A percentile compares a stretch with the other conserved stretches of the same genome.
Evolutionary conservation across 2,797 vertebrate species (phyloP).

Genomic region (Enteromius fasciolatus): DNA sequence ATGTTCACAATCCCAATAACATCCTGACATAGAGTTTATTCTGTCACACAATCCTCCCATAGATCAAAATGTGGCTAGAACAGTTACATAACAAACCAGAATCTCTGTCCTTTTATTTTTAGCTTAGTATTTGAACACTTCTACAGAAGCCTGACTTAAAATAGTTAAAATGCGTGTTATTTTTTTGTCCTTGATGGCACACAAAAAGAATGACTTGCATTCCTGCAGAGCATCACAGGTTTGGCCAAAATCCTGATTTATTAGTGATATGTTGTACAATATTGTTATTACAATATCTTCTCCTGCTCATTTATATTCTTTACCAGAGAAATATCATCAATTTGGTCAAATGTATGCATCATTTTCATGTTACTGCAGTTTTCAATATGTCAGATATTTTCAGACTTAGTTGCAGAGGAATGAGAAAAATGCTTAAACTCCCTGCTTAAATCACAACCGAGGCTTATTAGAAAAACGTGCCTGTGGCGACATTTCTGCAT

Average conservation of each 20-base stretch:
- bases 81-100: not conserved
- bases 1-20: not conserved
- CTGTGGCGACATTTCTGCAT: not conserved
- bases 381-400: slow-evolving; percentile 6
- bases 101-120: slow-evolving; percentile 29
- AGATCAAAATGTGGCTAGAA: slow-evolving; percentile 16
- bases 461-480: not conserved
- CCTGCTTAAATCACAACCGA: slow-evolving; percentile 9
- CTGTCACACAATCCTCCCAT: not conserved
- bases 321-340: not conserved
- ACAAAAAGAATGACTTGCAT: slow-evolving; percentile 1
- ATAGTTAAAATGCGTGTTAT: not conserved
- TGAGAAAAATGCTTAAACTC: not conserved
- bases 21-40: slow-evolving; percentile 4
- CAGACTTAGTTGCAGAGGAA: not conserved
- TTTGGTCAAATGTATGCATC: not conserved
- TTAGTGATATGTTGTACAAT: not conserved
- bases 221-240: not conserved
- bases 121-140: slow-evolving; percentile 9
- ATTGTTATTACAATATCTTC: not conserved
- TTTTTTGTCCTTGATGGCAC: not conserved
- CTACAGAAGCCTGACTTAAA: not conserved
- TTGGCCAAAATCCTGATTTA: slow-evolving; percentile 11
- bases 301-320: not conserved
- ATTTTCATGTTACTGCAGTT: slow-evolving; percentile 6